Percentiles rank a stretch among this genome's conserved stretches.
Evolutionary conservation across 2,797 vertebrate genomes (phyloP).

Genomic region (Nothura maculosa): DNA sequence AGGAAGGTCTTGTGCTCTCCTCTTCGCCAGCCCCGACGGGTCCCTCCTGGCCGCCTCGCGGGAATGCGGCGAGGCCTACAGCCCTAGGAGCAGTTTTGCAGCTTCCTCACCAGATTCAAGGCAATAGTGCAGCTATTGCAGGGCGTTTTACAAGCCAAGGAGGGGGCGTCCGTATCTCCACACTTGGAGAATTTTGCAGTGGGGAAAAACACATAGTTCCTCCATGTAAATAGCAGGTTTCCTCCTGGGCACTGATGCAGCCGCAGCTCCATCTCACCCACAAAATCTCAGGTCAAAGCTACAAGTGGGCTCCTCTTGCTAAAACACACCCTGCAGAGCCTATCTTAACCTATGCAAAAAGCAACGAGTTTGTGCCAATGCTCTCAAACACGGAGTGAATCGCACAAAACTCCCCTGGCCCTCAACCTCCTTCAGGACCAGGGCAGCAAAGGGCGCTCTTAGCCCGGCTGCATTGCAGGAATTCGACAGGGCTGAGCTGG

Average conservation of each 20-base stretch:
- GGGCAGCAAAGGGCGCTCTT: background rate
- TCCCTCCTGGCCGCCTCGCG: too few relatives aligned
- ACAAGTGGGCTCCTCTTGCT: background rate
- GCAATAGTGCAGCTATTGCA: background rate
- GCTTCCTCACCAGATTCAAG: background rate
- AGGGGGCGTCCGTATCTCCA: background rate
- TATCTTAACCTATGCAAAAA: background rate
- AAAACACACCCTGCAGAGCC: background rate
- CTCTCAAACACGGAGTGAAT: background rate
- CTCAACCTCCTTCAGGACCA: background rate
- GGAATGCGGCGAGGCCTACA: background rate
- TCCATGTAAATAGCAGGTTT: background rate
- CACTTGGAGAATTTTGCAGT: background rate
- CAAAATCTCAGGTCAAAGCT: background rate
- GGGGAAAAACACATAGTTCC: background rate
- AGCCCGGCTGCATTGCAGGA: background rate
- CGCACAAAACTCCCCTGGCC: background rate
- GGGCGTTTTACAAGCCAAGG: background rate
- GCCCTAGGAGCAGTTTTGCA: background rate
- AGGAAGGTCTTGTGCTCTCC: background rate
- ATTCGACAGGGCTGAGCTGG: background rate
- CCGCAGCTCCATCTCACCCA: background rate
- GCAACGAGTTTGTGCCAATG: background rate
- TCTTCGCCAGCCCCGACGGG: background rate
- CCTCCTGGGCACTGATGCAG: accelerated